Evolutionary conservation across 2,113 vertebrate genomes (phyloP).

Genomic region (Spea multiplicata): DNA sequence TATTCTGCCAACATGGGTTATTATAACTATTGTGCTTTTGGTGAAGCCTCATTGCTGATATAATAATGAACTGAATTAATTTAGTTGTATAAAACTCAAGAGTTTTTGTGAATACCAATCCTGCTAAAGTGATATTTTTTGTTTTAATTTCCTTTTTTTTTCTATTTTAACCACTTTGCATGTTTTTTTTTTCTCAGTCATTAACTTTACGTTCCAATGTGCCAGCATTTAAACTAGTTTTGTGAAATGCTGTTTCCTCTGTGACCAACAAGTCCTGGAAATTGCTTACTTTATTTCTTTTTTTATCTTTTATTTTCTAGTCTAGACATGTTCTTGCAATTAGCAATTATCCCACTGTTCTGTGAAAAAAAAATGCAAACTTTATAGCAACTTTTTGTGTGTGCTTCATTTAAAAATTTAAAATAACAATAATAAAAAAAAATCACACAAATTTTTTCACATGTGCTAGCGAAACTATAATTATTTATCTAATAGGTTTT

Average conservation of each 20-base stretch:
- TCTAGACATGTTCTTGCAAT: background rate
- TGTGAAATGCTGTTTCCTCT: slow-evolving; percentile 1
- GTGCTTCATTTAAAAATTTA: too few species aligned
- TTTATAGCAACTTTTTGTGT: background rate
- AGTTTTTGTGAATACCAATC: too few species aligned
- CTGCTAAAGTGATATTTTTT: too few species aligned
- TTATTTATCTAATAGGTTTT: too few species aligned
- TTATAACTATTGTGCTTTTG: too few species aligned
- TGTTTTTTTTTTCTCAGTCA: slow-evolving; percentile 11
- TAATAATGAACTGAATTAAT: too few species aligned
- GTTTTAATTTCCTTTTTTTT: background rate
- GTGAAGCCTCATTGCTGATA: too few species aligned
- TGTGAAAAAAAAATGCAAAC: background rate
- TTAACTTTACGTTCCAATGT: background rate
- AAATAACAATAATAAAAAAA: too few species aligned
- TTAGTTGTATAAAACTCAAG: too few species aligned
- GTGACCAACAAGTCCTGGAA: background rate
- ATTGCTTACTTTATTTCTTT: background rate
- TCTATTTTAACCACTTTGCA: background rate
- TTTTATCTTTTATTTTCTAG: slow-evolving; percentile 1
- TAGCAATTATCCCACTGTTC: background rate
- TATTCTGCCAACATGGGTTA: too few species aligned
- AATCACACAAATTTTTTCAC: too few species aligned
- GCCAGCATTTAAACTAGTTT: background rate
- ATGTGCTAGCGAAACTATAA: too few species aligned